Base-by-base conservation (phyloP, 2,888 invertebrate species). In the Neocrepidodera transversa region DNA sequence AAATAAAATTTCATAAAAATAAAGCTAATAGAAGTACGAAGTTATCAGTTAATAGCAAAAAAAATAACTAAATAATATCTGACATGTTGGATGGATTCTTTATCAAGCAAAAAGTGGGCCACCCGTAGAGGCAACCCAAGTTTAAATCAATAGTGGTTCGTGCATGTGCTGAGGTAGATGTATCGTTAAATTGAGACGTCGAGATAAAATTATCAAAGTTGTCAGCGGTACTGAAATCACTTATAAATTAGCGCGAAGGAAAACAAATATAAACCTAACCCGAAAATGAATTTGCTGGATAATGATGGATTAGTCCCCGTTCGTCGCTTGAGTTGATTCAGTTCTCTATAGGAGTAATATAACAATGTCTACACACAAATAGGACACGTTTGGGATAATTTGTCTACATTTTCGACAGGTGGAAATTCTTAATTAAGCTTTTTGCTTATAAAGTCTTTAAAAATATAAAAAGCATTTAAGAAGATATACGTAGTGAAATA, bases 71-170 rank as follows among this genome's bases (percentile, higher is more conserved):
- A 42, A 42, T 20, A 42, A 20, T 23, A 42, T 23, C 18, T 42
- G 20, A 20, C 42, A 20, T 42, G 42, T 13, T n/a, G n/a, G 42
- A 20, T n/a, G n/a, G 20, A 42, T 42, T 18, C 20, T 42, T 20
- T 42, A 13, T 42, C 18, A 42, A 42, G 42, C 20, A 13, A 13
- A 42, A 18, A 35, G 13, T 18, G 36, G 13, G 18, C 49, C 49
- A 49, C 49, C 49, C 51, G 18, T 40, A 40, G 6, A 20, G 28
- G 18, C 51, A 48, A 75, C 73, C 74, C 74, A 77, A 76, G 73
- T 76, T 76, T 76, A 76, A 78, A 78, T 78, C 77, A 76, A 77
- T 77, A 77, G 72, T 66, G 70, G 68, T 70, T 69, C 73, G 69
- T 70, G 72, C 73, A 71, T 74, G 71, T 70, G 71, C 67, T 65